phyloP scores from a whole-genome alignment of 2,888 invertebrate genomes.

The Lasioglossum vierecki region DNA sequence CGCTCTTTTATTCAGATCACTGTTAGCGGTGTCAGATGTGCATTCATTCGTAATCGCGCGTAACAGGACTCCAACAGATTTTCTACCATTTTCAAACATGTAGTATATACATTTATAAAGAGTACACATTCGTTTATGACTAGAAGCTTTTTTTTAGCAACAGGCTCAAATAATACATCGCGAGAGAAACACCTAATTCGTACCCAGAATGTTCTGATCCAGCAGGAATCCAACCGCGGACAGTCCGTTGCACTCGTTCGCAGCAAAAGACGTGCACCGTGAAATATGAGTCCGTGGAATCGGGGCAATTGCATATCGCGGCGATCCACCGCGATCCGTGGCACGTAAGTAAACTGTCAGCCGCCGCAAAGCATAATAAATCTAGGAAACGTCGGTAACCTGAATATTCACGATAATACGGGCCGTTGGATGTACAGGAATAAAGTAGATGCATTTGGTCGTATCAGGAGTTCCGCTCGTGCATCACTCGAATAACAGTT shows the following conservation, averaged over 20 bases:
- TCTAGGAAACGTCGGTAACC: conserved; percentile 63
- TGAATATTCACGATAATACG: conserved; percentile 64
- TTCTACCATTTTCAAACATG: neutral
- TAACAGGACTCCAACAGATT: neutral
- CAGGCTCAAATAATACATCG: no score
- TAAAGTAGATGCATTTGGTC: conserved; percentile 46
- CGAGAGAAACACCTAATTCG: neutral
- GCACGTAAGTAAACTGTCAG: conserved; percentile 68
- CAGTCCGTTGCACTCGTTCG: neutral
- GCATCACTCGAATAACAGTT: conserved; percentile 34
- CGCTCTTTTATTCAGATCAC: neutral
- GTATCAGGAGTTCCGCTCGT: conserved; percentile 17
- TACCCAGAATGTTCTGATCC: neutral
- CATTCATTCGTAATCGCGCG: neutral
- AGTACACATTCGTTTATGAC: no score
- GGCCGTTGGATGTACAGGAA: conserved; percentile 36
- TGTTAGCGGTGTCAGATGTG: neutral
- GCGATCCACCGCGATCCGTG: conserved; percentile 46
- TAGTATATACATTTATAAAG: no score
- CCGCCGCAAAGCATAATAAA: conserved; percentile 63
- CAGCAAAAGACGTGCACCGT: conserved; percentile 21
- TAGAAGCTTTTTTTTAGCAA: no score
- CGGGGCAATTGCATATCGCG: conserved; percentile 58
- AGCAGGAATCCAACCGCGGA: neutral
- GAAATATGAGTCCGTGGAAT: conserved; percentile 59